These are phyloP conservation scores for Menidia menidia DNA, from an alignment of 2,797 vertebrate genomes.

Conservation along the genomic window DNA sequence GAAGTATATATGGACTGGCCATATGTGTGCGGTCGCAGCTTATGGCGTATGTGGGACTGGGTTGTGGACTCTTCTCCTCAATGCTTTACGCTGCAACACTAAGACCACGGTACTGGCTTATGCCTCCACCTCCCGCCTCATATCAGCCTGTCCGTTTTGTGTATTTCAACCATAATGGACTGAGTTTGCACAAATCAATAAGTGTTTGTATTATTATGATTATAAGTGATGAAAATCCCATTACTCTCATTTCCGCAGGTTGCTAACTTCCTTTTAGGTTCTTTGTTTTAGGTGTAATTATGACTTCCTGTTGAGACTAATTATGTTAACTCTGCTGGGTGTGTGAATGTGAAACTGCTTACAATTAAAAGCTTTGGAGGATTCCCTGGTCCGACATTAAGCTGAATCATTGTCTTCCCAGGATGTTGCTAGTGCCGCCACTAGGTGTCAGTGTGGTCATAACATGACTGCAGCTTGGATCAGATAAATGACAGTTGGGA, in stretches of 20 bases:
- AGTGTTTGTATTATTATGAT: background rate
- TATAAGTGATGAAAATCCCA: background rate
- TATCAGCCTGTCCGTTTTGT: background rate
- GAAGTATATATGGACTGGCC: slow-evolving; percentile 98
- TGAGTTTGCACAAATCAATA: slow-evolving; percentile 3
- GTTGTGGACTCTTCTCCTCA: slow-evolving; percentile 87
- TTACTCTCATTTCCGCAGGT: background rate
- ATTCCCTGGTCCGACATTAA: slow-evolving; percentile 9
- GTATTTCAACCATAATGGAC: background rate
- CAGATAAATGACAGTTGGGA: slow-evolving; percentile 28
- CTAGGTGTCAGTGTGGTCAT: slow-evolving; percentile 82
- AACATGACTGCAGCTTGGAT: slow-evolving; percentile 38
- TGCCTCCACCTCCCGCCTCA: background rate
- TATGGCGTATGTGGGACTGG: slow-evolving; percentile 92
- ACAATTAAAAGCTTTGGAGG: background rate
- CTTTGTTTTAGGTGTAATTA: no score
- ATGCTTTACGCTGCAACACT: slow-evolving; percentile 82
- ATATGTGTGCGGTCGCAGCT: slow-evolving; percentile 94
- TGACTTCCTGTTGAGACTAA: background rate
- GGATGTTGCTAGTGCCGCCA: slow-evolving; percentile 47
- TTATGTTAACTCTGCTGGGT: background rate
- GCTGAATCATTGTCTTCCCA: background rate
- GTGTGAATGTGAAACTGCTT: background rate
- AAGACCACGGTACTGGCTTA: slow-evolving; percentile 79
- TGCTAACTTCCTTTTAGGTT: background rate